Evolutionary conservation across 2,888 invertebrate genomes (phyloP).

Genomic region (Acleris laterana): DNA sequence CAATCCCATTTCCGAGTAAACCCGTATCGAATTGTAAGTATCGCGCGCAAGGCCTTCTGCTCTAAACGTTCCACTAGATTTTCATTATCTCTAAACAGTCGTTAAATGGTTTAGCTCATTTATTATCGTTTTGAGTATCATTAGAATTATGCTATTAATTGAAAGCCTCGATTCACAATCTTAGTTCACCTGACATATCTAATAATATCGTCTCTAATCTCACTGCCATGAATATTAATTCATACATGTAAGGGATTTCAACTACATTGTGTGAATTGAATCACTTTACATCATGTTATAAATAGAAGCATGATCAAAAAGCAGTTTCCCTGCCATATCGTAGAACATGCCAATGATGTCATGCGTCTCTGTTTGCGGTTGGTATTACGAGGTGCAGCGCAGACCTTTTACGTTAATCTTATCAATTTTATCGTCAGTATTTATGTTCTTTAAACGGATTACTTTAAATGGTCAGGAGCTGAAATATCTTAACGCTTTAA

Average conservation of each 20-base stretch:
- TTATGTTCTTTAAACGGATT: too few species aligned
- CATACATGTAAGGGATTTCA: background rate
- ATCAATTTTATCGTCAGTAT: background rate
- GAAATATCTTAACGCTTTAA: background rate
- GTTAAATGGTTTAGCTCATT: background rate
- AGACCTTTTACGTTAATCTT: conserved; percentile 19
- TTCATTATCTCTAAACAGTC: background rate
- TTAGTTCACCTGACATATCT: background rate
- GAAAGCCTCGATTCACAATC: background rate
- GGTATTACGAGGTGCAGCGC: conserved; percentile 26
- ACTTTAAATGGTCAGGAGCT: conserved; percentile 1
- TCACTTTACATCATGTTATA: conserved; percentile 14
- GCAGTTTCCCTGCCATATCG: background rate
- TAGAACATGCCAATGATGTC: conserved; percentile 25
- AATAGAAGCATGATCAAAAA: conserved; percentile 11
- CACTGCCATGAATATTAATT: background rate
- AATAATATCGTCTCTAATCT: too few species aligned
- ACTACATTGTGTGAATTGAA: conserved; percentile 11
- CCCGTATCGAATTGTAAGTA: conserved; percentile 29
- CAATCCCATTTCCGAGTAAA: conserved; percentile 9
- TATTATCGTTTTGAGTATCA: background rate
- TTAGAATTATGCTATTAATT: background rate
- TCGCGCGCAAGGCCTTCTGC: conserved; percentile 18
- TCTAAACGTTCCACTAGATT: conserved; percentile 1
- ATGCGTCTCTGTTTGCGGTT: conserved; percentile 26